These are phyloP conservation scores for Oryzias woworae DNA, from an alignment of 2,113 vertebrate species.

Conservation along the genomic window DNA sequence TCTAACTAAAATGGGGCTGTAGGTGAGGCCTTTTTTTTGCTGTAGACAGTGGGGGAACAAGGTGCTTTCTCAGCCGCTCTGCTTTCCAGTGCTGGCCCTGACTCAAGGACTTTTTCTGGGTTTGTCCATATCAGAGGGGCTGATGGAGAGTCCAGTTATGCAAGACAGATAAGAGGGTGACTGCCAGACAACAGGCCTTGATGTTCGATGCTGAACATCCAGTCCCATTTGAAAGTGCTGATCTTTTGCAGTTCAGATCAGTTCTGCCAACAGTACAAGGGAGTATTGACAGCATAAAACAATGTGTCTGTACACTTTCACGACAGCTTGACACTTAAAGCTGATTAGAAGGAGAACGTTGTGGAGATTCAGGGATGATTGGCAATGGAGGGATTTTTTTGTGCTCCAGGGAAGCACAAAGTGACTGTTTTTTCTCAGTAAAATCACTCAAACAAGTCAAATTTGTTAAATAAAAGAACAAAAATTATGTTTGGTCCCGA, in stretches of 20 bases:
- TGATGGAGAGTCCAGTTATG: slow-evolving; percentile 30
- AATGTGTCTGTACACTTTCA: not conserved
- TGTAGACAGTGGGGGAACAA: slow-evolving; percentile 65
- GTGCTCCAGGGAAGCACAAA: no score
- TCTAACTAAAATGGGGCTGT: slow-evolving; percentile 53
- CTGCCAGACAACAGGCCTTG: not conserved
- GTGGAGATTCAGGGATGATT: no score
- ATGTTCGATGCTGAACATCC: slow-evolving; percentile 9
- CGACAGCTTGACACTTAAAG: not conserved
- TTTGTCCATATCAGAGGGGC: slow-evolving; percentile 17
- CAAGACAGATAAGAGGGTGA: slow-evolving; percentile 24
- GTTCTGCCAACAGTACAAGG: not conserved
- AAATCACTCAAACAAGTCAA: no score
- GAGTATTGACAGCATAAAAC: not conserved
- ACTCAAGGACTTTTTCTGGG: slow-evolving; percentile 61
- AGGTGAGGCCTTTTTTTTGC: slow-evolving; percentile 64
- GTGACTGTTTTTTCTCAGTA: no score
- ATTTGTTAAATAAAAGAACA: no score
- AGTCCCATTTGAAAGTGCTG: slow-evolving; percentile 4
- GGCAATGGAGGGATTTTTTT: no score
- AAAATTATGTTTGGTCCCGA: no score
- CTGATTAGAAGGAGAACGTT: no score
- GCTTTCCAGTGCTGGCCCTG: slow-evolving; percentile 74
- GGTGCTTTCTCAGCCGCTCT: slow-evolving; percentile 77
- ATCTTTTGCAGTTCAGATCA: not conserved